Base-by-base conservation (phyloP, 2,113 vertebrate species). In the Poeciliopsis turrubarensis region DNA sequence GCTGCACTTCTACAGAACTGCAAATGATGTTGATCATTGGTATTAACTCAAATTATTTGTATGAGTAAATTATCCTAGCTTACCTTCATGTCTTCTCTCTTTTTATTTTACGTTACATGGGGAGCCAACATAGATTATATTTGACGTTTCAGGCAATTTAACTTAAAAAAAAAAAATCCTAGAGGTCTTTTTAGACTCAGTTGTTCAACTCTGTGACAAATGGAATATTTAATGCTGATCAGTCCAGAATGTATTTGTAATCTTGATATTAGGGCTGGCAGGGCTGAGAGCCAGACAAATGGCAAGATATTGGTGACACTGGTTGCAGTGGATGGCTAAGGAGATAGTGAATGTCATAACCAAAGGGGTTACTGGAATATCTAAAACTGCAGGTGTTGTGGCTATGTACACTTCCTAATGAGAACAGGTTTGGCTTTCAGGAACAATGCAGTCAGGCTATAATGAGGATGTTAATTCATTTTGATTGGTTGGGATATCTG, bases 231-330 rank as follows among this genome's bases (percentile, higher is more conserved):
- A 69, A 81, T 75, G 37, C 82, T 83, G 72, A 84, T 77, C 72
- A 73, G 31, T 66, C n/a, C 51, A 39, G 26, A 37, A n/a, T 51
- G n/a, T 12, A 68, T 84, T 77, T 70, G 60, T 71, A 64, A 62
- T 60, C n/a, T 70, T 41, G 27, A 78, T 68, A 62, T 29, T 26
- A 39, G 0, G 75, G 73, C 51, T 68, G 73, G 41, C 75, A 61
- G 34, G 30, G 77, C 65, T 0, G 3, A 2, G 17, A 74, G 85
- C 75, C 78, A 80, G 78, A 66, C 80, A 82, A 77, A 78, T 84
- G 84, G 82, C 68, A 61, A 72, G 82, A 85, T 69, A 81, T 29
- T 86, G 78, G 84, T 71, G 75, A 77, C 61, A 67, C 1, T 68
- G 78, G 77, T 51, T 65, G 78, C 72, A n/a, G 37, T 54, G 68